Evolutionary conservation across 2,888 invertebrate genomes (phyloP), one percentile per base, ranked within the genome.

Genomic region (Drosophila fungiperda): DNA sequence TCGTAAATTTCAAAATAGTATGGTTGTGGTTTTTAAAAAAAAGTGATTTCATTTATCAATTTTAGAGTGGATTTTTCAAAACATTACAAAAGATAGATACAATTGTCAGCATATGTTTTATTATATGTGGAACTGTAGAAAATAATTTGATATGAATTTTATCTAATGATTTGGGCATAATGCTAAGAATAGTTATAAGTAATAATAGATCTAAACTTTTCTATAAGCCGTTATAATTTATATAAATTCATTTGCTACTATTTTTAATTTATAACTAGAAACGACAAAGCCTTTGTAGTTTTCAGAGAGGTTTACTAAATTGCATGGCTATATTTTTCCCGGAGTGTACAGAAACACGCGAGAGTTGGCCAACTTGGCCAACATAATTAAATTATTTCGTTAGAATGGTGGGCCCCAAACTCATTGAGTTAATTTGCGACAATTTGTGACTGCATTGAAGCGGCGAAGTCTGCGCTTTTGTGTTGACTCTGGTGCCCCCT

Each of bases 401-500:
- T 62, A 68, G 73, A 76, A 83, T 74, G 68, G 69, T 61, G 45
- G 53, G 9, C 7, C 26, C n/a, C 54, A 23, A 54, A 72, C 83
- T 89, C 89, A 75, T 84, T 78, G 76, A 84, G 87, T 90, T 87
- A 79, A 90, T 87, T 87, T 90, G 89, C 65, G 77, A 79, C 81
- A 86, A 80, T 77, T 78, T 78, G 73, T 64, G 77, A 62, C 52
- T 35, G 57, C 74, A 88, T 71, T 64, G 57, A 81, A 70, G 70
- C 63, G 68, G 54, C 70, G 60, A 68, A 42, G 83, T 68, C 61
- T 72, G 83, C 72, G 76, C 60, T 78, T 84, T 78, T 68, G 54
- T 71, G 54, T 66, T 68, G 36, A 36, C 38, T 35, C 40, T 20
- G 26, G 23, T 42, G 45, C 52, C 45, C 20, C 15, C 45, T 11